Base-by-base conservation (phyloP, 1,140 invertebrate species). In the Drosophila dunni region DNA sequence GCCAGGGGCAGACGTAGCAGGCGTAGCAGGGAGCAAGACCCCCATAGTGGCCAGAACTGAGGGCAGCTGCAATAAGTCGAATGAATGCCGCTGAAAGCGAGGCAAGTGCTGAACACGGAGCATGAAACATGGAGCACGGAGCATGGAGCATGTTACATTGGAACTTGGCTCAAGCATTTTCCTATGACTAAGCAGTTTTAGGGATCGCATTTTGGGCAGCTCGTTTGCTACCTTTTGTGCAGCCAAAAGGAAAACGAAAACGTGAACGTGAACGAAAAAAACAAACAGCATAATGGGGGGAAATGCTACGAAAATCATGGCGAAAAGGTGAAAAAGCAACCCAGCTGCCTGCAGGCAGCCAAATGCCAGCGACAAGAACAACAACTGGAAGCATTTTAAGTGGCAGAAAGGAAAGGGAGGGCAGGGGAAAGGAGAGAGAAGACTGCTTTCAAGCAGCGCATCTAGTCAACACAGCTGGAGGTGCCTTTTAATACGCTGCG, bases 401-500 rank as follows among this genome's bases (percentile, higher is more conserved):
- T 79, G 81, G 80, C 51, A 75, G 34, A 57, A 66, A 15, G 7
- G n/a, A 45, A 17, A 15, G 7, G 5, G 44, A 34, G 29, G 6
- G 33, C 10, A 33, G 33, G 38, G 13, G 17, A 10, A 2, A 8
- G 17, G 50, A 42, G 4, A 29, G 44, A 29, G 24, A 34, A 9
- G 7, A 10, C 57, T 53, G 53, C 56, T 67, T 61, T 73, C 70
- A 73, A 50, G 71, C 65, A 63, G 72, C 48, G 67, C 73, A 51
- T 79, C 66, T 70, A 71, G 75, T 45, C 61, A 61, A 56, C 81
- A 66, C 78, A 65, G 81, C 70, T 54, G 78, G 81, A 56, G 81
- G 81, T 78, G 64, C 66, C 78, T 85, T 80, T 84, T 85, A 85
- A 84, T 85, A 80, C 80, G 78, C 69, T 84, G 81, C 78, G 81